Conservation (phyloP, 2,113 vertebrate species). For the Aptenodytes forsteri region DNA sequence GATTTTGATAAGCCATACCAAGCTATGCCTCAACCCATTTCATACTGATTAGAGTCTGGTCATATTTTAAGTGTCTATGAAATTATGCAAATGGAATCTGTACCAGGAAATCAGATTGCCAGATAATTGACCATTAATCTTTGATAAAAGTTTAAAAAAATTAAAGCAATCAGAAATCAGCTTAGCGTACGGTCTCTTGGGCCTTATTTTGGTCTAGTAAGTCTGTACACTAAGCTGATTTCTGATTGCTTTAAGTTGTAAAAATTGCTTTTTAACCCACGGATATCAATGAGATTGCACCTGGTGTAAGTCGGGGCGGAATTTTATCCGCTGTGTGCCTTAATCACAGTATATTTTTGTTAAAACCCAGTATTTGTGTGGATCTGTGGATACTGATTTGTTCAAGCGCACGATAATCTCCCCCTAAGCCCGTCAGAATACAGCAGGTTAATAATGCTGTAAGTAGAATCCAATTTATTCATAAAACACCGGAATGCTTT, state of each 20-base stretch:
- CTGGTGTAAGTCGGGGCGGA: conserved; percentile 48
- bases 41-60: conserved; percentile 54
- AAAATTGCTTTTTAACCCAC: conserved; percentile 65
- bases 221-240: conserved; percentile 64
- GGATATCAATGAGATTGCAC: conserved; percentile 67
- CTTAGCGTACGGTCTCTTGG: conserved; percentile 50
- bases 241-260: conserved; percentile 69
- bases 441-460: conserved; percentile 66
- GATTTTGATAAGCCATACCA: conserved; percentile 36
- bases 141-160: conserved; percentile 69
- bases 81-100: conserved; percentile 68
- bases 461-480: conserved; percentile 72
- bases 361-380: conserved; percentile 60
- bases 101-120: conserved; percentile 67
- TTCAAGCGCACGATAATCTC: conserved; percentile 56
- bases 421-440: conserved; percentile 60
- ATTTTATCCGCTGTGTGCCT: conserved; percentile 51
- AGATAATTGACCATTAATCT: conserved; percentile 72
- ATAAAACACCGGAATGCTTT: conserved; percentile 62
- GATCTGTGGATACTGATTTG: conserved; percentile 63
- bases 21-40: conserved; percentile 45
- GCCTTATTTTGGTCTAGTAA: conserved; percentile 63
- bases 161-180: conserved; percentile 65
- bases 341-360: conserved; percentile 70
- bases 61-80: conserved; percentile 67